phyloP scores from a whole-genome alignment of 2,113 vertebrate genomes.

The Pelmatolapia mariae region DNA sequence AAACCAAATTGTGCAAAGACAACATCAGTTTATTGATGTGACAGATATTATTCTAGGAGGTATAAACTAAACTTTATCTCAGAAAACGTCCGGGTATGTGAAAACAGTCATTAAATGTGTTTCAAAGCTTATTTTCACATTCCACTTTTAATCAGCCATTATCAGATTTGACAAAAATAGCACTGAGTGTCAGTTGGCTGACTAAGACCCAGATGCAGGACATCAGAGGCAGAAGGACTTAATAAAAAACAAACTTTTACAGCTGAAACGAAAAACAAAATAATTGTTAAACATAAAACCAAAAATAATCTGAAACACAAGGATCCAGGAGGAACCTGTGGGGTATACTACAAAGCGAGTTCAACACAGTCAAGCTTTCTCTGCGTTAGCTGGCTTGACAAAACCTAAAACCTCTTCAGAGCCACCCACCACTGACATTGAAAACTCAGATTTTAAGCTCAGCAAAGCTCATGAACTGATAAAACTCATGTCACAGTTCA shows the following conservation, averaged over 20 bases:
- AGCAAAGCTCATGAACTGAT: not conserved
- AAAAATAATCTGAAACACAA: not conserved
- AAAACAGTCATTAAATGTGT: not conserved
- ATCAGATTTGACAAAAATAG: not conserved
- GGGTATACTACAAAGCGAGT: not conserved
- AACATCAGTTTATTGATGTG: constrained; percentile 41
- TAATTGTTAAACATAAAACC: not conserved
- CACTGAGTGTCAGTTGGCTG: not conserved
- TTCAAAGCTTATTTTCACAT: not conserved
- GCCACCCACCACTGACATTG: not conserved
- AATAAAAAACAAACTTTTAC: not conserved
- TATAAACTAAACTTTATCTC: constrained; percentile 29
- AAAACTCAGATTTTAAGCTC: not conserved
- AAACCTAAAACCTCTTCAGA: not conserved
- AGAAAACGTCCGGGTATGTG: not conserved
- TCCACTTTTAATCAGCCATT: not conserved
- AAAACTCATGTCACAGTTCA: not conserved
- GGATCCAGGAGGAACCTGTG: not conserved
- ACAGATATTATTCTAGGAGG: constrained; percentile 12
- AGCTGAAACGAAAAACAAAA: not conserved
- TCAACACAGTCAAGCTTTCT: not conserved
- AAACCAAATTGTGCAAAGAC: constrained; percentile 38
- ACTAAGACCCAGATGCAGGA: not conserved
- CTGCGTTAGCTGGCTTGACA: not conserved
- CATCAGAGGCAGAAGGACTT: not conserved